Base-by-base conservation (phyloP, 30 jellyfish, hydroid and myxozoan species). In the Pelagia noctiluca region DNA sequence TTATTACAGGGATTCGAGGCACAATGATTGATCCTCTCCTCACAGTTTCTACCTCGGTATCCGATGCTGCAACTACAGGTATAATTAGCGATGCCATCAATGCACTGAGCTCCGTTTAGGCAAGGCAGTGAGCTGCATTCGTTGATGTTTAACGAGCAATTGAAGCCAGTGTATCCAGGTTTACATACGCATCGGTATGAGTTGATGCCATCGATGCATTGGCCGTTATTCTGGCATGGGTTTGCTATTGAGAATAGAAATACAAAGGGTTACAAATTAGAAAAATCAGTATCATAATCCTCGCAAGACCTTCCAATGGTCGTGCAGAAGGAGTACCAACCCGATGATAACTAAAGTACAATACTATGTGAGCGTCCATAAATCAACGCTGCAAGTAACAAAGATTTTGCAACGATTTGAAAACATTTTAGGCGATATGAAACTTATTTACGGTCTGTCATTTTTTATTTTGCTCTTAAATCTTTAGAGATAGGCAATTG, bases 41-140 rank as follows among this genome's bases (percentile, higher is more conserved):
- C 78, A 88, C 97, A 89, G 62, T 47, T 53, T 29, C 91, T 36
- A 11, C 97, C 97, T 25, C 62, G 73, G 80, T 81, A 89, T n/a
- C 97, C 97, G 38, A 29, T 53, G 38, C 88, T 82, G 71, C 97
- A 89, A 48, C 82, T 82, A 75, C 97, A 89, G 5, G 94, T 75
- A 84, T 73, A 89, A 63, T 89, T 82, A 19, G 82, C 88, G 29
- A 89, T 75, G 28, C 88, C 90, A 62, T 89, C 97, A 3, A 65
- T 81, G 71, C 97, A 89, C 18, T 0, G 64, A 1, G 82, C 96
- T 1, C 85, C 88, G 65, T 89, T 89, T 13, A 81, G 75, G 83
- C 97, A 89, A 0, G 97, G 97, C 13, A 18, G 52, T 29, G 97
- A 89, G 25, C 16, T 38, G 68, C 97, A 89, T 38, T 89, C 97